Percentiles rank a stretch among this genome's conserved stretches.
phyloP scores from a whole-genome alignment of 1,140 invertebrate genomes.

The Heliconius melpomene region DNA sequence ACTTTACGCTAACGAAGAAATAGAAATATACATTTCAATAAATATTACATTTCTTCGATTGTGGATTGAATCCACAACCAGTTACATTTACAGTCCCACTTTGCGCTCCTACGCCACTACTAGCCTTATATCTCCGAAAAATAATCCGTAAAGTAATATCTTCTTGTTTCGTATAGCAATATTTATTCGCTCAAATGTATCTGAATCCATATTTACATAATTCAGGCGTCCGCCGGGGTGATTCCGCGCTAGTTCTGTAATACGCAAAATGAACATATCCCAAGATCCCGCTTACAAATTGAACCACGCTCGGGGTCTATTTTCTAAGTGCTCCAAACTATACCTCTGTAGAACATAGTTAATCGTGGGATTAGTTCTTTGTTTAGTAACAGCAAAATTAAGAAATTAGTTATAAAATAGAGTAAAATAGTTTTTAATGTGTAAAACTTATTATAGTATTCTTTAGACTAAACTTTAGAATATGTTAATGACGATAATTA shows the following conservation, averaged over 20 bases:
- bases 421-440: neutral
- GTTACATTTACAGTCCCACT: no score
- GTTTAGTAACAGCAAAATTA: neutral
- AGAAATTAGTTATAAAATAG: neutral
- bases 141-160: no score
- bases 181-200: constrained; percentile 64
- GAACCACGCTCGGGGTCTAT: constrained; percentile 61
- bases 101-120: no score
- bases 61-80: no score
- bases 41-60: no score
- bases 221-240: constrained; percentile 59
- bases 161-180: constrained; percentile 26
- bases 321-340: constrained; percentile 42
- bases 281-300: constrained; percentile 79
- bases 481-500: neutral
- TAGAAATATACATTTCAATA: no score
- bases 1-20: no score
- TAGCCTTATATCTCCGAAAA: neutral
- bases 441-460: neutral
- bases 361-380: neutral
- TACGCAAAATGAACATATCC: constrained; percentile 79
- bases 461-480: neutral
- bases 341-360: neutral
- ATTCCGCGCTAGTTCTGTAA: constrained; percentile 69
- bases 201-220: constrained; percentile 75